Evolutionary conservation across 1,140 invertebrate species (phyloP).

Genomic region (Ceratina australensis): DNA sequence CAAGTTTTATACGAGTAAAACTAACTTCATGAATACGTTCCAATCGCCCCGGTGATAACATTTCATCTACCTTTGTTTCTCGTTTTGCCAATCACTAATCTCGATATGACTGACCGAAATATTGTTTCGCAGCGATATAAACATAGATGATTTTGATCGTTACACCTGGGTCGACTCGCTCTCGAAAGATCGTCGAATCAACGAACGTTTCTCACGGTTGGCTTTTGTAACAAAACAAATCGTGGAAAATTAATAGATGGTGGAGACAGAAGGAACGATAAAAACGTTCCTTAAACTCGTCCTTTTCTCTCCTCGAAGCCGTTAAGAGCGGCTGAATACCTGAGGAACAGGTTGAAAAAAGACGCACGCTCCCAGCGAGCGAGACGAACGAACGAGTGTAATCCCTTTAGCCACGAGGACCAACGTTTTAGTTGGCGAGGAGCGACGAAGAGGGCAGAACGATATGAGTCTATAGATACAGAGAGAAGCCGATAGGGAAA

Average conservation of each 20-base stretch:
- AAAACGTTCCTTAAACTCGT: slow-evolving; percentile 44
- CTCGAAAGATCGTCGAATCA: not conserved
- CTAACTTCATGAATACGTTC: not conserved
- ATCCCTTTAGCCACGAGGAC: slow-evolving; percentile 56
- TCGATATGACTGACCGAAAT: slow-evolving; percentile 1
- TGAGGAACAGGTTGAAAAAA: slow-evolving; percentile 74
- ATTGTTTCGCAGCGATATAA: not conserved
- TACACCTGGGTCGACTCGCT: not conserved
- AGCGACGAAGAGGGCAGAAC: slow-evolving; percentile 32
- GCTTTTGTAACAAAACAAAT: slow-evolving; percentile 31
- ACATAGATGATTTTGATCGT: not conserved
- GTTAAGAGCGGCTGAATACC: slow-evolving; percentile 74
- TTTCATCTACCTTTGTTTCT: not conserved
- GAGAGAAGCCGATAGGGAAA: slow-evolving; percentile 47
- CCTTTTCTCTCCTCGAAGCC: slow-evolving; percentile 43
- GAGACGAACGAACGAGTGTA: slow-evolving; percentile 74
- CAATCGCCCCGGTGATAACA: not conserved
- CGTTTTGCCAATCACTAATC: not conserved
- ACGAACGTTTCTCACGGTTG: slow-evolving; percentile 25
- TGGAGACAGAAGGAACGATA: no score
- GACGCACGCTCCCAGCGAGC: slow-evolving; percentile 61
- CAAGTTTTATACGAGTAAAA: not conserved
- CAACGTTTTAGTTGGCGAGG: slow-evolving; percentile 29
- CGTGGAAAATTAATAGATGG: slow-evolving; percentile 41
- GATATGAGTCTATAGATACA: slow-evolving; percentile 15